phyloP scores from a whole-genome alignment of 2,888 invertebrate species.

The Fragum fragum region DNA sequence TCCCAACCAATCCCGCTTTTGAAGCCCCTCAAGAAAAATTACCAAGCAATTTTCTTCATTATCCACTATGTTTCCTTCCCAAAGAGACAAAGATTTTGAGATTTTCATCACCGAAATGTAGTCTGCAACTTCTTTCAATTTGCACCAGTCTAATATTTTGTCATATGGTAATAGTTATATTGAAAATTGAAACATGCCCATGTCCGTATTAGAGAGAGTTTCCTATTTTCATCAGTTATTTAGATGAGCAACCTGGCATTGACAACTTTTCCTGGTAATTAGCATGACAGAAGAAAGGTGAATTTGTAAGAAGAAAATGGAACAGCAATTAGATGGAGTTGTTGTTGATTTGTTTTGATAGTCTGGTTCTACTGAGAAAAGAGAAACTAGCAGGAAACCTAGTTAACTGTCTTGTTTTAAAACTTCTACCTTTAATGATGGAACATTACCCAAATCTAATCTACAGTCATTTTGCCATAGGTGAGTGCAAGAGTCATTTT shows the following conservation, averaged over 20 bases:
- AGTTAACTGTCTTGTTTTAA: constrained; percentile 34
- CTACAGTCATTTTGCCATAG: not conserved
- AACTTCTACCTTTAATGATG: constrained; percentile 29
- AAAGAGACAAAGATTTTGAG: too few relatives aligned
- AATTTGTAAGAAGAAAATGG: constrained; percentile 22
- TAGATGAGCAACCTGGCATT: not conserved
- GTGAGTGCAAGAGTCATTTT: too few relatives aligned
- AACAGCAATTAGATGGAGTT: not conserved
- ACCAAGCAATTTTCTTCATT: too few relatives aligned
- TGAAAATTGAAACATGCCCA: too few relatives aligned
- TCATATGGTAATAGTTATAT: too few relatives aligned
- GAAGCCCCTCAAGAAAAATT: too few relatives aligned
- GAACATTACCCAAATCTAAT: constrained; percentile 23
- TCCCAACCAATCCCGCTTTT: too few relatives aligned
- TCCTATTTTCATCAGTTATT: not conserved
- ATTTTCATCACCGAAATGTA: too few relatives aligned
- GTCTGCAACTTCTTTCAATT: too few relatives aligned
- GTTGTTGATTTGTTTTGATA: constrained; percentile 44
- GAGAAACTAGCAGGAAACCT: constrained; percentile 27
- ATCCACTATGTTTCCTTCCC: too few relatives aligned
- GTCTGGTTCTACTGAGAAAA: constrained; percentile 15
- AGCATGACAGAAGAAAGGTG: constrained; percentile 2
- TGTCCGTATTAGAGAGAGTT: not conserved
- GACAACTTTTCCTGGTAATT: constrained; percentile 26
- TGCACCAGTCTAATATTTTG: too few relatives aligned